These are phyloP conservation scores for Trisateles emortualis DNA, from an alignment of 2,888 invertebrate genomes.

Conservation along the genomic window DNA sequence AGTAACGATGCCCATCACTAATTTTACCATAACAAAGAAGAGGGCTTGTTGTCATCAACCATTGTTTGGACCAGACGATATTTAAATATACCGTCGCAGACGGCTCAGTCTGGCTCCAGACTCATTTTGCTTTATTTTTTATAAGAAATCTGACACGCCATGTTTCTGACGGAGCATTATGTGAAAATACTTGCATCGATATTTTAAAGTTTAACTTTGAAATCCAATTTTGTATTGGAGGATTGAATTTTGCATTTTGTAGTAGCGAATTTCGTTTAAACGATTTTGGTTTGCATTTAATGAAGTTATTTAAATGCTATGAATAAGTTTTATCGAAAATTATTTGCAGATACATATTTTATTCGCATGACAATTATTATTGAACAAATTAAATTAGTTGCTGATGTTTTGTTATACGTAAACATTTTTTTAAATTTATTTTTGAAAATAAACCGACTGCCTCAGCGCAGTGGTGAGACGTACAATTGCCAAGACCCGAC, in stretches of 20 bases:
- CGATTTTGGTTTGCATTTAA: neutral
- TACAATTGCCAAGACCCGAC: too few species aligned
- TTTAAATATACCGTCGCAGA: slow-evolving; percentile 76
- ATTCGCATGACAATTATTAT: too few species aligned
- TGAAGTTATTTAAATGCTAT: neutral
- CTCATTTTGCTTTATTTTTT: slow-evolving; percentile 57
- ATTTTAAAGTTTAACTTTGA: slow-evolving; percentile 13
- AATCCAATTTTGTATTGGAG: slow-evolving; percentile 1
- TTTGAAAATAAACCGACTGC: too few species aligned
- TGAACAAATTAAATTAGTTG: too few species aligned
- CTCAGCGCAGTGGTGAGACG: too few species aligned
- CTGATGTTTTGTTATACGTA: too few species aligned
- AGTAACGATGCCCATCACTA: slow-evolving; percentile 56
- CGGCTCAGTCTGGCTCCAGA: slow-evolving; percentile 61
- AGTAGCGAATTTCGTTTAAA: neutral
- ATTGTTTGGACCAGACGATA: slow-evolving; percentile 82
- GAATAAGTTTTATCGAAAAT: neutral
- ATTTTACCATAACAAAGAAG: slow-evolving; percentile 78
- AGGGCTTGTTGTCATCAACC: slow-evolving; percentile 69
- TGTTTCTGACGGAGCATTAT: slow-evolving; percentile 25
- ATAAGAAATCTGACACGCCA: slow-evolving; percentile 62
- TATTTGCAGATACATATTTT: too few species aligned
- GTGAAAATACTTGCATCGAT: slow-evolving; percentile 20
- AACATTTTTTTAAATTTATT: too few species aligned
- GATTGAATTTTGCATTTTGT: slow-evolving; percentile 1